Conservation (phyloP, 2,888 invertebrate genomes). For the Hypomecis atomaria region DNA sequence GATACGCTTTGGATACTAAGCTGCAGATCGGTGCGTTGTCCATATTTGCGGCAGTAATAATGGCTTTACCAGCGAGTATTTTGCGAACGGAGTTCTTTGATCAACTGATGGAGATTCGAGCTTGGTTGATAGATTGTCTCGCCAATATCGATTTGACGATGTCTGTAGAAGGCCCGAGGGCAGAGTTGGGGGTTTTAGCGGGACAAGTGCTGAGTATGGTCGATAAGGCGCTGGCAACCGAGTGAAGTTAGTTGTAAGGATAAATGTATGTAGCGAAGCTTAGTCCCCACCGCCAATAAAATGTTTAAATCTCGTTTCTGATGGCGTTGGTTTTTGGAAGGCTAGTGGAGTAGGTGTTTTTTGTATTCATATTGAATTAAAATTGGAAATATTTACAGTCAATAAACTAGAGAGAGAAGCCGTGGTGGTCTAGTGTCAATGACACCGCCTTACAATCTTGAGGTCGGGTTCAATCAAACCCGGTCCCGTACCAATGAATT, state of each 20-base stretch:
- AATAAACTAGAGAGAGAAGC: no score
- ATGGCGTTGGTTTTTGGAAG: slow-evolving; percentile 23
- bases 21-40: slow-evolving; percentile 88
- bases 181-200: slow-evolving; percentile 87
- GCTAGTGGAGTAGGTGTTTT: slow-evolving; percentile 1
- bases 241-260: slow-evolving; percentile 32
- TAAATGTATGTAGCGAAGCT: slow-evolving; percentile 10
- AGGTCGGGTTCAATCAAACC: no score
- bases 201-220: slow-evolving; percentile 85
- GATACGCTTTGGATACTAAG: slow-evolving; percentile 87
- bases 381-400: no score
- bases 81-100: slow-evolving; percentile 85
- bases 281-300: slow-evolving; percentile 45
- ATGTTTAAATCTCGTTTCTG: slow-evolving; percentile 27
- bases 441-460: no score
- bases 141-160: slow-evolving; percentile 80
- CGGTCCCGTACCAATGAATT: no score
- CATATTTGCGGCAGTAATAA: slow-evolving; percentile 86
- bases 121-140: slow-evolving; percentile 87
- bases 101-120: slow-evolving; percentile 86
- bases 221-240: slow-evolving; percentile 68
- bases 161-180: slow-evolving; percentile 84
- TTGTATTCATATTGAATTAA: no score
- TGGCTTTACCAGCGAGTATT: slow-evolving; percentile 85
- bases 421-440: no score